phyloP scores from a whole-genome alignment of 2,888 invertebrate genomes.

The Mallateleia sp. region DNA sequence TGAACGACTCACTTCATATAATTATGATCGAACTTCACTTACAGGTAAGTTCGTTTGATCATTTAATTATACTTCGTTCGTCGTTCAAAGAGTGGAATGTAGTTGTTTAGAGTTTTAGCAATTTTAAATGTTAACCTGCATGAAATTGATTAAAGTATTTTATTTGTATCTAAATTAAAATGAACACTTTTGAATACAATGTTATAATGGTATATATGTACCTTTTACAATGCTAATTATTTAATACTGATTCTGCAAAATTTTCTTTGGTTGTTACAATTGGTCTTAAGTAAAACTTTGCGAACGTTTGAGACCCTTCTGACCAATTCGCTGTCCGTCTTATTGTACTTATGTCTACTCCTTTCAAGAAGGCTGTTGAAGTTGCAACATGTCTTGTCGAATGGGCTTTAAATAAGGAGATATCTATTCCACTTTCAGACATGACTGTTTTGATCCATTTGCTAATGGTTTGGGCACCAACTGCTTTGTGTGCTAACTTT shows the following conservation, averaged over 20 bases:
- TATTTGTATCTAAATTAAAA: not conserved
- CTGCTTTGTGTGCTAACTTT: no score
- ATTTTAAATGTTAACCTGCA: not conserved
- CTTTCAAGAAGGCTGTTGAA: conserved; percentile 9
- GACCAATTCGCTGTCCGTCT: conserved; percentile 27
- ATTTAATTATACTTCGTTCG: conserved; percentile 39
- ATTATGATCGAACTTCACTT: conserved; percentile 42
- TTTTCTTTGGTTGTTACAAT: conserved; percentile 8
- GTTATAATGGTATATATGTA: no score
- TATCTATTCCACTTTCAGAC: not conserved
- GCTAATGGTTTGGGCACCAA: no score
- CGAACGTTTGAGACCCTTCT: not conserved
- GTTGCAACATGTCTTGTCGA: conserved; percentile 15
- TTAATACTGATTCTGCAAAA: not conserved
- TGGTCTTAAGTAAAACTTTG: conserved; percentile 6
- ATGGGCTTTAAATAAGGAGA: conserved; percentile 14
- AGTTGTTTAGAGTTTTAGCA: conserved; percentile 23
- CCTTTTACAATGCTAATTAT: not conserved
- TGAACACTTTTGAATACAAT: not conserved
- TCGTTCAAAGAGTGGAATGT: conserved; percentile 47
- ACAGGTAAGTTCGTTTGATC: conserved; percentile 54
- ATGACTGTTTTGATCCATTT: conserved; percentile 14
- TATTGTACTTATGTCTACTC: conserved; percentile 12
- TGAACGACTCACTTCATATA: conserved; percentile 38
- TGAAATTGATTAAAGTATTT: not conserved